A percentile compares a stretch with the other conserved stretches of the same genome.
These are phyloP conservation scores for Leptura quadrifasciata DNA, from an alignment of 2,888 invertebrate genomes.

Conservation along the genomic window DNA sequence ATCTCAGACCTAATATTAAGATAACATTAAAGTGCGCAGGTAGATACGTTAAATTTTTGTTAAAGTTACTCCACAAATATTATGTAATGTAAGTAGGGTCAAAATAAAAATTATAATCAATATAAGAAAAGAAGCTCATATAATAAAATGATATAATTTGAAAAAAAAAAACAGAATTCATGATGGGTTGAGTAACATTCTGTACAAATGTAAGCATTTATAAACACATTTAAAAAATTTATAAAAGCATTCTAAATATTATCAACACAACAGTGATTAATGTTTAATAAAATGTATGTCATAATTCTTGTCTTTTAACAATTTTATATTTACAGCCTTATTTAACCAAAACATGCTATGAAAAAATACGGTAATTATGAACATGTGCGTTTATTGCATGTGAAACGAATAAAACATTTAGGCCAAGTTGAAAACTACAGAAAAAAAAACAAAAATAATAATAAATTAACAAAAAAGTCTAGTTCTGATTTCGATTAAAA, in stretches of 20 bases:
- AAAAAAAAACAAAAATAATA: background rate
- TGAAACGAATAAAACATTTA: background rate
- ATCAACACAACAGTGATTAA: background rate
- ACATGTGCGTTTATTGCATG: background rate
- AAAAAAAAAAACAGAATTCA: background rate
- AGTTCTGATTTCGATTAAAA: constrained; percentile 16
- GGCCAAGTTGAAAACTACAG: background rate
- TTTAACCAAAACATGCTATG: background rate
- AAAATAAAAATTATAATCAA: background rate
- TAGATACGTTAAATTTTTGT: background rate
- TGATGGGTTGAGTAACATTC: background rate
- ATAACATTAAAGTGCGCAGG: background rate
- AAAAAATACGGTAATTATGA: background rate
- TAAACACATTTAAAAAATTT: background rate
- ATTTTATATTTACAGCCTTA: background rate
- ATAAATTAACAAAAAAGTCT: background rate
- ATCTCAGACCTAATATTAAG: constrained; percentile 43
- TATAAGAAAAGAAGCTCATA: background rate
- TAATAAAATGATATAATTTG: background rate
- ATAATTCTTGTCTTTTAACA: background rate
- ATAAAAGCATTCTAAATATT: no score
- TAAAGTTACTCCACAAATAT: background rate
- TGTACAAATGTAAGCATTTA: background rate
- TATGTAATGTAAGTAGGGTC: background rate
- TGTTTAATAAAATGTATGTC: background rate